phyloP scores from a whole-genome alignment of 2,113 vertebrate genomes.

The Neofelis nebulosa region DNA sequence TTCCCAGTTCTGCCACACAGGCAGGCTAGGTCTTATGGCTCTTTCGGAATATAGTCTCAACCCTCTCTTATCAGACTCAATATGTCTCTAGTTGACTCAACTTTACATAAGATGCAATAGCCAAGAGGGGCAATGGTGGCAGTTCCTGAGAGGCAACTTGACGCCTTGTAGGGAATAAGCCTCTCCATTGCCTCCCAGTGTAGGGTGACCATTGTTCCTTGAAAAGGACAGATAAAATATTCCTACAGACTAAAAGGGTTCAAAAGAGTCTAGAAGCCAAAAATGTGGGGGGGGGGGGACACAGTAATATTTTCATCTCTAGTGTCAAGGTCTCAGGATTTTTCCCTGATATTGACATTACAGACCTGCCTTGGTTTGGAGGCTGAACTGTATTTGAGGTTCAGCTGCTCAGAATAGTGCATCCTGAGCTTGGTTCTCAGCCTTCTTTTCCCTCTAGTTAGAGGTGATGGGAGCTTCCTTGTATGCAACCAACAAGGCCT shows the following conservation, averaged over 20 bases:
- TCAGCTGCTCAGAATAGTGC: neutral
- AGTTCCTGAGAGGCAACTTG: neutral
- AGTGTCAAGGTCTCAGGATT: neutral
- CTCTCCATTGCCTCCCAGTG: neutral
- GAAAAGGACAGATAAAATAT: neutral
- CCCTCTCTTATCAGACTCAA: neutral
- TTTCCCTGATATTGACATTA: neutral
- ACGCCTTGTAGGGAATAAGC: neutral
- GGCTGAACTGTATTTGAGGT: neutral
- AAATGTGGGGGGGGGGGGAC: neutral
- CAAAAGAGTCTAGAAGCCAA: neutral
- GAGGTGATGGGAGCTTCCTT: neutral
- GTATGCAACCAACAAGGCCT: neutral
- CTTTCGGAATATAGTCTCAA: neutral
- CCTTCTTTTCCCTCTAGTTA: neutral
- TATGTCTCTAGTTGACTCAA: neutral
- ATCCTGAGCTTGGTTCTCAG: neutral
- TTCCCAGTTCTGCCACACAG: neutral
- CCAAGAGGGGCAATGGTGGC: neutral
- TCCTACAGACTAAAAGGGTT: neutral
- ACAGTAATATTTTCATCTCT: neutral
- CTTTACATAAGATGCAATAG: neutral
- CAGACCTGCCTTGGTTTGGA: neutral
- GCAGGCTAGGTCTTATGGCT: neutral
- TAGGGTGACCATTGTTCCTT: neutral